Evolutionary conservation across 2,113 vertebrate genomes (phyloP), one percentile per base, ranked within the genome.

Genomic region (Maccullochella peelii): DNA sequence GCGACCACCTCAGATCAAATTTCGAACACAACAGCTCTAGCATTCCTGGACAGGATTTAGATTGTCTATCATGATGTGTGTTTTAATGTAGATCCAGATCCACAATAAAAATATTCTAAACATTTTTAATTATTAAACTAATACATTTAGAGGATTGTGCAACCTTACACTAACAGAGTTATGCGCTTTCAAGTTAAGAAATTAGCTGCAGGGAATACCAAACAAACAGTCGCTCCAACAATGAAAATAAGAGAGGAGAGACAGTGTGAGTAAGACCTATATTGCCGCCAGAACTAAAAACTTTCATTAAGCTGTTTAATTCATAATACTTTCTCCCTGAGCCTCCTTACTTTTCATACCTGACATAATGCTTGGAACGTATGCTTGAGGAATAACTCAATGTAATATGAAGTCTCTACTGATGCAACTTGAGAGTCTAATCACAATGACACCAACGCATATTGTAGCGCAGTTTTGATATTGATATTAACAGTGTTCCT

Each of bases 271-370:
- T 11, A 16, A 68, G 30, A 52, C 9, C 30, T 54, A 67, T 57
- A 20, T 23, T 25, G 54, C 63, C 66, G 72, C 40, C 62, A 69
- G 61, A 55, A 44, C n/a, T 59, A 55, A 83, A 57, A 62, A 59
- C 44, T 30, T 82, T 58, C 18, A 85, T 85, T 63, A 86, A 40
- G 50, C 44, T 58, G 8, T 71, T 80, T 66, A 25, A 86, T 79
- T 75, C 63, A 75, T 49, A 68, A 79, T 27, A 63, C 14, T 44
- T 65, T 8, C 38, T 73, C 52, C 52, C 10, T 27, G 58, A 47
- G 75, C 33, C 38, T 83, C 63, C 73, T 86, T 55, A 70, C 50
- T 55, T 75, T 80, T 49, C 42, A 80, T n/a, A 77, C 58, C 55
- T 62, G 69, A 80, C 54, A 75, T 55, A 62, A 81, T 66, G 12